Evolutionary conservation across 2,888 invertebrate species (phyloP).

Genomic region (Strigamia crassipes): DNA sequence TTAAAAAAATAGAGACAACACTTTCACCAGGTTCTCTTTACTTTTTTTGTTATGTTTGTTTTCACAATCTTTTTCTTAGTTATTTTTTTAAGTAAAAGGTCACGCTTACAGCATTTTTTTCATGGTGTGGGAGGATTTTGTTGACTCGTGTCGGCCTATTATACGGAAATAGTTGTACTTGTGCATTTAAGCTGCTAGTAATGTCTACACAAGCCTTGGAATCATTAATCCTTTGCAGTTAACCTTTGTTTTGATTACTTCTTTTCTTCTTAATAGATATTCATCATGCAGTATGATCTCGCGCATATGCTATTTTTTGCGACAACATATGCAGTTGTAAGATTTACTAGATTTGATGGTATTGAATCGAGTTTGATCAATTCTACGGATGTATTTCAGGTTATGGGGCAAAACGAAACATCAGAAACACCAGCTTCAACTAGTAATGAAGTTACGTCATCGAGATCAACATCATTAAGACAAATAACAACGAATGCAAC

Average conservation of each 20-base stretch:
- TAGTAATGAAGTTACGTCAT: background rate
- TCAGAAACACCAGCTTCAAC: background rate
- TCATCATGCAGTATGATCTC: slow-evolving; percentile 44
- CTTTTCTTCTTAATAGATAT: background rate
- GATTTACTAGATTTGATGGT: background rate
- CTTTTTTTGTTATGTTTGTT: background rate
- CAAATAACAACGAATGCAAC: slow-evolving; percentile 6
- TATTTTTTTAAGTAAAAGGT: slow-evolving; percentile 7
- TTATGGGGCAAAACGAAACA: slow-evolving; percentile 24
- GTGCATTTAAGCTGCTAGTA: background rate
- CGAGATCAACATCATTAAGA: slow-evolving; percentile 7
- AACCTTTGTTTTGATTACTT: background rate
- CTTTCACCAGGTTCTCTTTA: background rate
- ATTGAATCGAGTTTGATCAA: background rate
- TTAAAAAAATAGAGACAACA: background rate
- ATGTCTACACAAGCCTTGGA: background rate
- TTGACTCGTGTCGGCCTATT: slow-evolving; percentile 4
- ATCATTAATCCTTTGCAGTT: background rate
- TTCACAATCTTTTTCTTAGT: background rate
- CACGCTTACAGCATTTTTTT: background rate
- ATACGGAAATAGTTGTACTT: background rate
- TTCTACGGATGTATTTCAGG: background rate
- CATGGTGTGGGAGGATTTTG: background rate
- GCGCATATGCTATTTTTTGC: slow-evolving; percentile 41
- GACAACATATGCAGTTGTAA: slow-evolving; percentile 39